A percentile compares a stretch with the other conserved stretches of the same genome.
Evolutionary conservation across 23 tunicate species (phyloP).

Genomic region (Corella eumyota): DNA sequence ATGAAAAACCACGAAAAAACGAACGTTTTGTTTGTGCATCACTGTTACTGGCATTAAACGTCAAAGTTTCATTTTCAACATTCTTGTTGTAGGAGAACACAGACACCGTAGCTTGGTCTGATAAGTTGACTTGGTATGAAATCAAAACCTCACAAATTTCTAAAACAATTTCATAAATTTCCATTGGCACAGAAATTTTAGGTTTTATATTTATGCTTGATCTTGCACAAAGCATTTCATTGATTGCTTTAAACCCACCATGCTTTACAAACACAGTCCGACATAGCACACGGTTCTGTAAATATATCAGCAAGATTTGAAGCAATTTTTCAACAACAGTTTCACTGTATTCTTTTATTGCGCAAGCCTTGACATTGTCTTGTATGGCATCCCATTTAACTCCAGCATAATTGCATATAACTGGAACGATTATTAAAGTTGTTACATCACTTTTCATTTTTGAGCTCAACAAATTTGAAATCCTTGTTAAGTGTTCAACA

Average conservation of each 20-base stretch:
- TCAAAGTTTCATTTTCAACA: too few relatives aligned
- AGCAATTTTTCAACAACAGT: slow-evolving; percentile 17
- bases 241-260: slow-evolving; percentile 48
- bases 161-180: neutral
- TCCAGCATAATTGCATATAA: slow-evolving; percentile 19
- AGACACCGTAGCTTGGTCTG: slow-evolving; percentile 4
- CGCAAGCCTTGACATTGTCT: slow-evolving; percentile 2
- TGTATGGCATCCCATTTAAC: slow-evolving; percentile 6
- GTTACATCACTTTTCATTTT: slow-evolving; percentile 25
- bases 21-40: slow-evolving; percentile 18
- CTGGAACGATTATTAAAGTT: slow-evolving; percentile 24
- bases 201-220: too few relatives aligned
- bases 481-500: too few relatives aligned
- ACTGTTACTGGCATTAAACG: too few relatives aligned
- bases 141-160: neutral
- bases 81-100: slow-evolving; percentile 12
- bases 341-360: slow-evolving; percentile 6
- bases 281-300: slow-evolving; percentile 16
- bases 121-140: neutral
- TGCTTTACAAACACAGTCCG: slow-evolving; percentile 40
- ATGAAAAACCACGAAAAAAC: slow-evolving; percentile 66
- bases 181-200: too few relatives aligned
- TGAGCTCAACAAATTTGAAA: too few relatives aligned
- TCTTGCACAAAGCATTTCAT: slow-evolving; percentile 21
- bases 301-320: slow-evolving; percentile 18